Conservation (phyloP, 2,888 invertebrate genomes). For the Cataglyphis albicans region DNA sequence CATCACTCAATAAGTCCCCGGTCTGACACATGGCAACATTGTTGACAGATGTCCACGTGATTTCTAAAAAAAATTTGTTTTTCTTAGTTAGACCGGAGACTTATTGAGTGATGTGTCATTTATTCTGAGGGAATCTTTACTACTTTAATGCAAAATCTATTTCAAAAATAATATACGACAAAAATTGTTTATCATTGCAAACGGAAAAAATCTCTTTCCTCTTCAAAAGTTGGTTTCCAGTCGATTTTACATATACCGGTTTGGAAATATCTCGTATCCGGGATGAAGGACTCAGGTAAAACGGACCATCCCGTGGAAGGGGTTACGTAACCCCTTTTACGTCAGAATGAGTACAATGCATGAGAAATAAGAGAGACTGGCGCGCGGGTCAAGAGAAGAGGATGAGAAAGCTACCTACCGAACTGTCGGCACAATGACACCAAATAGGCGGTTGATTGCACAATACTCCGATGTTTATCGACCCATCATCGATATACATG, state of each 20-base stretch:
- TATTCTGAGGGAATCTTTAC: neutral
- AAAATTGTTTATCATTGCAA: neutral
- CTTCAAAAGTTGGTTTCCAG: slow-evolving; percentile 25
- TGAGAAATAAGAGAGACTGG: slow-evolving; percentile 68
- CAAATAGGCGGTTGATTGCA: slow-evolving; percentile 86
- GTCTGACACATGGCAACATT: too few species aligned
- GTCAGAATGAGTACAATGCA: slow-evolving; percentile 65
- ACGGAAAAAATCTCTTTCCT: neutral
- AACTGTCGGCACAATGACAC: slow-evolving; percentile 85
- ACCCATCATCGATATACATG: slow-evolving; percentile 83
- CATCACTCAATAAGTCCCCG: too few species aligned
- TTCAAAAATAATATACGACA: neutral
- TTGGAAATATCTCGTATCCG: slow-evolving; percentile 60
- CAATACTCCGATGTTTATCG: slow-evolving; percentile 85
- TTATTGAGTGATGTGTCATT: too few species aligned
- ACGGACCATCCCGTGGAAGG: slow-evolving; percentile 64
- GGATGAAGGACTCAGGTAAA: slow-evolving; percentile 61
- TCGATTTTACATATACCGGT: slow-evolving; percentile 60
- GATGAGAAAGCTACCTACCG: slow-evolving; percentile 81
- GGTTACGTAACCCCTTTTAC: slow-evolving; percentile 70
- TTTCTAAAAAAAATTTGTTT: too few species aligned
- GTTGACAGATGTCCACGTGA: too few species aligned
- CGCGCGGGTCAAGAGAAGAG: slow-evolving; percentile 74
- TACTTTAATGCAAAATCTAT: neutral
- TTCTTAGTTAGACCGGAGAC: too few species aligned